Evolutionary conservation across 2,888 invertebrate species (phyloP).

Genomic region (Hipparchia sbordonii): DNA sequence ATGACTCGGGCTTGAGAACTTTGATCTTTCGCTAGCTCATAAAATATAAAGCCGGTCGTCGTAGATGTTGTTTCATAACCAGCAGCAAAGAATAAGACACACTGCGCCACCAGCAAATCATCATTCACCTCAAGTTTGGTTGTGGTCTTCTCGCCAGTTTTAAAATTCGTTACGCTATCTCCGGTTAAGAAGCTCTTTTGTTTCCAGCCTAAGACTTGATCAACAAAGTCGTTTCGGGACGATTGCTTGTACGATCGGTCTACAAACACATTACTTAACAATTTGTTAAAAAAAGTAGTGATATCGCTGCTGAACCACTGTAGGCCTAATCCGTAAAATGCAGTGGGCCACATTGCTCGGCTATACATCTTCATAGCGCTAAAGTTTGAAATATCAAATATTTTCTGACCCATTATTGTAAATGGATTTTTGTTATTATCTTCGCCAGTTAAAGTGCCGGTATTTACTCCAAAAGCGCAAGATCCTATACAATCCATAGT

Average conservation of each 20-base stretch:
- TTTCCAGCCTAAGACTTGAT: constrained; percentile 52
- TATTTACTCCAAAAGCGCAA: constrained; percentile 59
- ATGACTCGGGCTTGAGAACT: constrained; percentile 45
- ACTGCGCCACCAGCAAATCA: constrained; percentile 76
- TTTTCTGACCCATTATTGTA: constrained; percentile 46
- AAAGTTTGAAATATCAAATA: constrained; percentile 47
- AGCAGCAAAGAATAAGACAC: constrained; percentile 71
- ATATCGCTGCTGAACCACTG: constrained; percentile 46
- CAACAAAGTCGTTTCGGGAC: constrained; percentile 56
- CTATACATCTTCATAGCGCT: constrained; percentile 47
- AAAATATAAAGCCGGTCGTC: constrained; percentile 50
- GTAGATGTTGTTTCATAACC: constrained; percentile 60
- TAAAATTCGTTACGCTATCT: constrained; percentile 53
- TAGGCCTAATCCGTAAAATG: constrained; percentile 56
- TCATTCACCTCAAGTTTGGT: constrained; percentile 56
- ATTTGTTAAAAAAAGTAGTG: constrained; percentile 48
- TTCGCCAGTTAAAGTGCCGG: constrained; percentile 48
- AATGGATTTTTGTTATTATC: constrained; percentile 48
- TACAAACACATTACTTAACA: constrained; percentile 50
- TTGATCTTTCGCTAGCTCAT: constrained; percentile 54
- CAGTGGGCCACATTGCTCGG: constrained; percentile 55
- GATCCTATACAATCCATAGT: constrained; percentile 61
- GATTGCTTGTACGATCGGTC: constrained; percentile 49
- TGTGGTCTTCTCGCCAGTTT: constrained; percentile 44
- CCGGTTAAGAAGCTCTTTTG: constrained; percentile 50